Evolutionary conservation across 1,140 invertebrate genomes (phyloP), one percentile per base, ranked within the genome.

Genomic region (Triops longicaudatus): DNA sequence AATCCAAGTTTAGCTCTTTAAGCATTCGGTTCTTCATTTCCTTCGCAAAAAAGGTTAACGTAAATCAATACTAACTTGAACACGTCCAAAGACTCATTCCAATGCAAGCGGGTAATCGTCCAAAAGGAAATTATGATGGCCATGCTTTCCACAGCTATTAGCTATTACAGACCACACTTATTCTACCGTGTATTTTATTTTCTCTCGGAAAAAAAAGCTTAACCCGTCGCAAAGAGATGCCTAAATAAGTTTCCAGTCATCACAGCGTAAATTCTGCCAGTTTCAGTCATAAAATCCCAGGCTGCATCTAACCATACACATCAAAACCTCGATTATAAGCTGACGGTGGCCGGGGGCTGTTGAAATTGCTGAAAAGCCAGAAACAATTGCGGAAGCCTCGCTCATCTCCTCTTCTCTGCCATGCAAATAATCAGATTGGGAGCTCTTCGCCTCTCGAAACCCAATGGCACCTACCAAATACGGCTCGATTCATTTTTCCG

Each of bases 371-470:
- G 50, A 63, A 63, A 63, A 63, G 50, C 50, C 50, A 63, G 22
- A 63, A 63, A 63, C 50, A 63, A 63, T 63, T 63, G 14, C 50
- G 50, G 50, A 63, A 12, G 50, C n/a, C 50, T 22, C 14, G 10
- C 50, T 22, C 50, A 63, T 63, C 50, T 63, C 50, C 50, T 63
- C 50, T 17, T 63, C n/a, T 63, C 22, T 14, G 50, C 50, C 50
- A 63, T 63, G 50, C 50, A 63, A 63, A 63, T 63, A 63, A 63
- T 63, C 17, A 63, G n/a, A 63, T 63, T 63, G 50, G 50, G 14
- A 63, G 50, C 50, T 63, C 50, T 63, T 63, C 22, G 14, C 50
- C 50, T 63, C 50, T 63, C 22, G 17, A 63, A 63, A 63, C 50
- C 50, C 50, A 22, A 63, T n/a, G 14, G 50, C 50, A 63, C 50